phyloP scores from a whole-genome alignment of 2,113 vertebrate genomes.

The Agapornis roseicollis region DNA sequence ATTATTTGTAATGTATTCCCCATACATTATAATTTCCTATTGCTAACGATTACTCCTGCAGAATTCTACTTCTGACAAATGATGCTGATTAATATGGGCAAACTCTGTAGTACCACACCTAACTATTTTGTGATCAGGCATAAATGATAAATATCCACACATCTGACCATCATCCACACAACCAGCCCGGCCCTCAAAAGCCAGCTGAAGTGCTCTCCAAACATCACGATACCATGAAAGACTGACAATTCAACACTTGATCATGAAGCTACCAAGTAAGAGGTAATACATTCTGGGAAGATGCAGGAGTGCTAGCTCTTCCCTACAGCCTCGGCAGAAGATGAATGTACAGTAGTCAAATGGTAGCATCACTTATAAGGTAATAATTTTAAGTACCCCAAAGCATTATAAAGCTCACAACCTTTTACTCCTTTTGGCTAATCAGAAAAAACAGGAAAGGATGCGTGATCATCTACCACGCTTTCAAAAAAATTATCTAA shows the following conservation, averaged over 20 bases:
- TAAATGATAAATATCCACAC: background rate
- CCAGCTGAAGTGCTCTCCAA: background rate
- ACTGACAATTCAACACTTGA: background rate
- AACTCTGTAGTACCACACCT: background rate
- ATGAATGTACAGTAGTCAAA: background rate
- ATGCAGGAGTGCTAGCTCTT: background rate
- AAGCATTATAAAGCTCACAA: background rate
- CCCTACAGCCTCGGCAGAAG: background rate
- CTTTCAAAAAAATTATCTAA: background rate
- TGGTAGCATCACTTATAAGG: background rate
- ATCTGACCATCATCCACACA: background rate
- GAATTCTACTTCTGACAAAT: background rate
- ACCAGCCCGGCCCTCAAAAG: background rate
- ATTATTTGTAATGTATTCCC: background rate
- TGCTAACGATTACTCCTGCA: background rate
- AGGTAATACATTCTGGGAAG: background rate
- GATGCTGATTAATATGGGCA: background rate
- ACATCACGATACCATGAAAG: background rate
- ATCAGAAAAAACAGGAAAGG: background rate
- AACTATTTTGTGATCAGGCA: background rate
- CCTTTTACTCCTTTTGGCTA: background rate
- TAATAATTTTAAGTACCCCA: background rate
- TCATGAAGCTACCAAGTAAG: background rate
- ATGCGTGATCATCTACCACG: rapidly evolving
- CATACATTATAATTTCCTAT: background rate